A percentile compares a stretch with the other conserved stretches of the same genome.
Conservation (phyloP, 53 echinoderm and acorn worm genomes). For the Patiria pectinifera region DNA sequence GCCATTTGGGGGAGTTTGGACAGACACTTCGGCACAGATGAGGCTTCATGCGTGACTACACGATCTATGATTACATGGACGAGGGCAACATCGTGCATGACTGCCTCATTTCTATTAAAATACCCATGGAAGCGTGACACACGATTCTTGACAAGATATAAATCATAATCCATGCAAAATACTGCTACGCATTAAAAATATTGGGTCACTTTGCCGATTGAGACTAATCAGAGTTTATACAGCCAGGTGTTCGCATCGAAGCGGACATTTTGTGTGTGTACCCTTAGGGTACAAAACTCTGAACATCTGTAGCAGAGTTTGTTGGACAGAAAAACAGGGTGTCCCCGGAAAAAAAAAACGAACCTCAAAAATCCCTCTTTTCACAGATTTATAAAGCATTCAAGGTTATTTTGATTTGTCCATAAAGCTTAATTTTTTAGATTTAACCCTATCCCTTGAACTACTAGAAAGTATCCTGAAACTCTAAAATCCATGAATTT, state of each 20-base stretch:
- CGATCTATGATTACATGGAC: background rate
- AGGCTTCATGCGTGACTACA: too few species aligned
- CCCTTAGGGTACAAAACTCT: background rate
- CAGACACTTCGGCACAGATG: too few species aligned
- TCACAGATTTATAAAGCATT: too few species aligned
- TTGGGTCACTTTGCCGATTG: background rate
- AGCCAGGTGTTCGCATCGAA: background rate
- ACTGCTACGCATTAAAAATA: background rate
- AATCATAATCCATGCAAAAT: background rate
- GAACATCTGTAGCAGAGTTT: background rate
- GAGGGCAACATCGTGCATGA: background rate
- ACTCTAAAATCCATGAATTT: too few species aligned
- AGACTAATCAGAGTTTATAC: background rate
- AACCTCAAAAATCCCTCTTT: too few species aligned
- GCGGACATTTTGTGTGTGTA: background rate
- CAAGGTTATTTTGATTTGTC: too few species aligned
- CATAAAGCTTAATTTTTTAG: too few species aligned
- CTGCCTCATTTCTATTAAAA: background rate
- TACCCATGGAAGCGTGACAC: background rate
- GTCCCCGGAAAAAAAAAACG: too few species aligned
- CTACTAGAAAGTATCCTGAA: too few species aligned
- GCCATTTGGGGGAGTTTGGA: too few species aligned
- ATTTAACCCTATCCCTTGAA: too few species aligned
- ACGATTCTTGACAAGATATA: background rate
- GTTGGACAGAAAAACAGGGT: too few species aligned